phyloP scores from a whole-genome alignment of 2,888 invertebrate genomes.

The Ichneumon xanthorius region DNA sequence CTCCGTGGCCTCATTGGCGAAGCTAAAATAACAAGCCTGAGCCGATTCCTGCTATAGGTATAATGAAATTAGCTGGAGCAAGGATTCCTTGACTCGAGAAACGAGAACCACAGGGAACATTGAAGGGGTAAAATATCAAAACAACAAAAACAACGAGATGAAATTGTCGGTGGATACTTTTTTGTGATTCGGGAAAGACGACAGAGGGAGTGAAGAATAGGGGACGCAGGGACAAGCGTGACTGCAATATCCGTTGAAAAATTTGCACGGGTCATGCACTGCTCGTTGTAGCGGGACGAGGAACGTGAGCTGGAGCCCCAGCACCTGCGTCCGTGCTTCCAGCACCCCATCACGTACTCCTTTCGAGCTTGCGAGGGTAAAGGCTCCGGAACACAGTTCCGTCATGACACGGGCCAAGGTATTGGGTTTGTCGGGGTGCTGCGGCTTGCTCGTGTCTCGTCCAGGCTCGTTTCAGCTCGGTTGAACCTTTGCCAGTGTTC shows the following conservation, averaged over 20 bases:
- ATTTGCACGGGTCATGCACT: slow-evolving; percentile 13
- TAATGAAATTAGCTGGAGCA: neutral
- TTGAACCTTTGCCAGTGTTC: neutral
- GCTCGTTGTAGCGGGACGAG: neutral
- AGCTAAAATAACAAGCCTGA: neutral
- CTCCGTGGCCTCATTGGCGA: no score
- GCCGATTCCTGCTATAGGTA: neutral
- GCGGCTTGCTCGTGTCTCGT: neutral
- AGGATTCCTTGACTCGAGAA: neutral
- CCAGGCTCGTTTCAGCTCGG: neutral
- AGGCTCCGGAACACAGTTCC: slow-evolving; percentile 1
- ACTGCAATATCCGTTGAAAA: slow-evolving; percentile 6
- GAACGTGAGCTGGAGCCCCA: neutral
- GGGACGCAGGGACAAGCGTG: neutral
- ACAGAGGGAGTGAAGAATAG: neutral
- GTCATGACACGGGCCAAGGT: neutral
- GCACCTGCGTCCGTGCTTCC: slow-evolving; percentile 1
- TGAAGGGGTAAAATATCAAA: neutral
- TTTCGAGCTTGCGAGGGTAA: slow-evolving; percentile 3
- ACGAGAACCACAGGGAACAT: neutral
- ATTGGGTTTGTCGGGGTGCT: neutral
- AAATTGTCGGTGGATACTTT: neutral
- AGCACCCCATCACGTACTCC: slow-evolving; percentile 13
- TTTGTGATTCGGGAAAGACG: slow-evolving; percentile 2
- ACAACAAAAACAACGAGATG: neutral